Conservation (phyloP, 2,888 invertebrate genomes). For the Gonocerus acuteangulatus region DNA sequence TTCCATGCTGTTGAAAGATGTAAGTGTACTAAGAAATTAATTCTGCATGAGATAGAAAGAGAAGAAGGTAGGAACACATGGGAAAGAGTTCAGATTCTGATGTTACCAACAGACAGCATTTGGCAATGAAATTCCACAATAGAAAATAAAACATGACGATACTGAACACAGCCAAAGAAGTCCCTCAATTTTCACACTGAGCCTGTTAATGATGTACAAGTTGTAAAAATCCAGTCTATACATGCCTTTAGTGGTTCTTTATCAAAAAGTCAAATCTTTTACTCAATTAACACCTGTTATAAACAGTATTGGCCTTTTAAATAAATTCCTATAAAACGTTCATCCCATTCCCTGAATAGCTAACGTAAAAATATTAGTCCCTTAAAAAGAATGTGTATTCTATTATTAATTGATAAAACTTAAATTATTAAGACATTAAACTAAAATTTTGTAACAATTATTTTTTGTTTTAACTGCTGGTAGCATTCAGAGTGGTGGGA, state of each 20-base stretch:
- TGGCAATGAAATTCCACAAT: slow-evolving; percentile 30
- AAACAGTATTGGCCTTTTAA: too few relatives aligned
- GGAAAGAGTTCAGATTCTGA: slow-evolving; percentile 34
- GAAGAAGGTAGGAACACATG: slow-evolving; percentile 7
- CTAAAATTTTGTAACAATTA: too few relatives aligned
- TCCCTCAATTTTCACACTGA: slow-evolving; percentile 24
- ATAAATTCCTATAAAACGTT: too few relatives aligned
- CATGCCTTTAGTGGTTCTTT: background rate
- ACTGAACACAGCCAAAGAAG: slow-evolving; percentile 30
- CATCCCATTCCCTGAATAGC: too few relatives aligned
- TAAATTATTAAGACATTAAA: too few relatives aligned
- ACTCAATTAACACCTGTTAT: too few relatives aligned
- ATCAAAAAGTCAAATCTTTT: background rate
- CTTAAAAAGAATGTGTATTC: too few relatives aligned
- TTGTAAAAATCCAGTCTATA: slow-evolving; percentile 3
- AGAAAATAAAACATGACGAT: slow-evolving; percentile 35
- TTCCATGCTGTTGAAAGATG: slow-evolving; percentile 5
- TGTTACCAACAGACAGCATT: slow-evolving; percentile 20
- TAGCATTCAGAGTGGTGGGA: too few relatives aligned
- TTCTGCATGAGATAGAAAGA: background rate
- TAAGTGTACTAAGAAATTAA: background rate
- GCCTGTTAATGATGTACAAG: slow-evolving; percentile 11
- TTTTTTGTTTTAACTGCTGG: too few relatives aligned
- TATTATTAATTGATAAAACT: too few relatives aligned
- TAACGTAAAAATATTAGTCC: too few relatives aligned